Base-by-base conservation (phyloP, 2,888 invertebrate genomes). In the Synergus japonicus region DNA sequence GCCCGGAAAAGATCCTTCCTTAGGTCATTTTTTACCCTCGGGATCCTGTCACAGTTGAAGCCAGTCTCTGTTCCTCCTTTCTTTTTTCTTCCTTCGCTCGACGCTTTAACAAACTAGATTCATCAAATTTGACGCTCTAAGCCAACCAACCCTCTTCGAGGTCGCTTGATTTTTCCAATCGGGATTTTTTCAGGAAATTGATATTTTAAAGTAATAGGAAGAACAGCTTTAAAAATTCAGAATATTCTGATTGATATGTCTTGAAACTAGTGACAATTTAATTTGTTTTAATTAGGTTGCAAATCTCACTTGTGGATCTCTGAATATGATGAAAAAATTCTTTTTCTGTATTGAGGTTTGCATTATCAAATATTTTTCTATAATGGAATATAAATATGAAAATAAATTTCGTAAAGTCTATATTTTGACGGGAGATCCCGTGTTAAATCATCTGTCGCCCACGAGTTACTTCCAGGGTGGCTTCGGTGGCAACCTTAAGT, bases 381-480 rank as follows among this genome's bases (percentile, higher is more conserved):
- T 54, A n/a, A 54, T 76, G 77, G 78, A 77, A 77, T 76, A 79
- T 77, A 49, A 66, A 69, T n/a, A 64, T 63, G 76, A 76, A 81
- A 78, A 76, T 66, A 64, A 77, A 80, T 79, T 85, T 81, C 63
- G 76, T 29, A 44, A 58, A 49, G 76, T 22, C 77, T 83, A 84
- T 88, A 84, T 87, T 88, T 87, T 88, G 89, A 87, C 88, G 86
- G 82, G 86, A 83, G 88, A 87, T 86, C 87, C 86, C 82, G 85
- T 83, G 88, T 86, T 89, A 89, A 89, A 89, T 89, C 88, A 89
- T 88, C 89, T 88, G 88, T 87, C 88, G 85, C 88, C 87, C 84
- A 79, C 60, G 79, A 84, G 80, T 84, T 85, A 84, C 83, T 49
- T 37, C 29, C 85, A 77, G 80, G 80, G 83, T 83, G 81, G 81